Percentiles rank a stretch among this genome's conserved stretches.
Conservation (phyloP, 92 coral and sea anemone species). For the Heliopora coerulea region DNA sequence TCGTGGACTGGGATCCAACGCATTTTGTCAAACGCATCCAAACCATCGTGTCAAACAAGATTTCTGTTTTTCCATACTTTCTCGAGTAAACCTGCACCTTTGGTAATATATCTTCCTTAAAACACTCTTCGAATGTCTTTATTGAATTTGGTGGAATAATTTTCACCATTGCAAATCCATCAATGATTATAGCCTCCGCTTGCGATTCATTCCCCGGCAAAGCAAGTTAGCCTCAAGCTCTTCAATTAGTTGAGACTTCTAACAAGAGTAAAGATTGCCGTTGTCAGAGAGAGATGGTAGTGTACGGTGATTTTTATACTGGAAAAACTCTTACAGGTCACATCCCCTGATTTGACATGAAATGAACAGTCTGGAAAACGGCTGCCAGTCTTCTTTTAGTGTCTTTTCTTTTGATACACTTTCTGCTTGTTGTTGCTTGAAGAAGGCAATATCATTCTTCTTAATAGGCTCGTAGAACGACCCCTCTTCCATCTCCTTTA, state of each 20-base stretch:
- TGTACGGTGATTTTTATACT: slow-evolving; percentile 43
- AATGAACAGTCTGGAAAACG: slow-evolving; percentile 47
- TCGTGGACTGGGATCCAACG: slow-evolving; percentile 29
- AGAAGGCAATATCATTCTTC: slow-evolving; percentile 45
- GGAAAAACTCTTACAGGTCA: slow-evolving; percentile 52
- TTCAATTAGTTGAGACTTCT: slow-evolving; percentile 53
- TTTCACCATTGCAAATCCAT: slow-evolving; percentile 46
- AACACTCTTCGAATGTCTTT: slow-evolving; percentile 49
- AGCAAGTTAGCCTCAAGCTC: slow-evolving; percentile 37
- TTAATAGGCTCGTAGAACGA: slow-evolving; percentile 52
- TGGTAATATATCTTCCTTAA: slow-evolving; percentile 49
- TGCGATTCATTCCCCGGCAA: slow-evolving; percentile 43
- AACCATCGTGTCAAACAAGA: slow-evolving; percentile 36
- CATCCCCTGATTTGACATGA: slow-evolving; percentile 54
- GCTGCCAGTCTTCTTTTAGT: slow-evolving; percentile 49
- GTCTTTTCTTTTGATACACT: slow-evolving; percentile 50
- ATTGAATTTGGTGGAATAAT: slow-evolving; percentile 28
- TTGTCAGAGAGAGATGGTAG: slow-evolving; percentile 44
- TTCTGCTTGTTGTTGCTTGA: too few species aligned
- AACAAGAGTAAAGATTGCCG: slow-evolving; percentile 50
- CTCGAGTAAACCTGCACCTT: slow-evolving; percentile 35
- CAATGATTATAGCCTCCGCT: slow-evolving; percentile 46
- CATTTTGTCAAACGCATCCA: slow-evolving; percentile 29
- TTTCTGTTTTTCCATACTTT: slow-evolving; percentile 50
- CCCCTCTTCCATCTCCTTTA: slow-evolving; percentile 23